Base-by-base conservation (phyloP, 2,113 vertebrate genomes). In the Oophaga pumilio region DNA sequence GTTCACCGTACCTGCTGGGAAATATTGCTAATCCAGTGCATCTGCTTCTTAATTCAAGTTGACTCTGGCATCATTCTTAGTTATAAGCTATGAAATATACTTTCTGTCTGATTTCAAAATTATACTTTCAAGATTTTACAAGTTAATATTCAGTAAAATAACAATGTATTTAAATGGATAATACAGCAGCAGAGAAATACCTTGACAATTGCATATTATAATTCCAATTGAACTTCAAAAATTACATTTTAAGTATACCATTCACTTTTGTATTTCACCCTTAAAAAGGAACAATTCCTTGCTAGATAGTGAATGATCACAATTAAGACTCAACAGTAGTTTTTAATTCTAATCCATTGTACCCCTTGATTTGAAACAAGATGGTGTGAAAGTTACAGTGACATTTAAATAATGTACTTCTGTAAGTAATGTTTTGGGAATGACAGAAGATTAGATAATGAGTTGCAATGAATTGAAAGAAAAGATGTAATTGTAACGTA, bases 361-460 rank as follows among this genome's bases (percentile, higher is more conserved):
- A 83, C 15, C 43, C 15, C 15, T 53, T 52, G n/a, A 26, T 69
- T 69, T 69, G n/a, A 52, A 83, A 83, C 53, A 83, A 83, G 53
- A 49, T 69, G 81, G 81, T 53, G 43, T 69, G 64, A 69, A 83
- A 68, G 81, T 69, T 52, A 83, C 81, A 83, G 22, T 69, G 81
- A 83, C 64, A 83, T 83, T 83, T 83, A 69, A 83, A 83, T 83
- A 83, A 83, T 83, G 17, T 52, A 28, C 81, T 83, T 83, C 15
- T 53, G 81, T 69, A 83, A 69, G 62, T 69, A 69, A 83, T 83
- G 49, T 83, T 83, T 83, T 83, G n/a, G 43, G 81, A 83, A 69
- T 83, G 81, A 83, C 81, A 83, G 33, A 69, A 69, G 81, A 83
- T 83, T 68, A 83, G 81, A 83, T 83, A 83, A 83, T 83, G 33